Evolutionary conservation across 2,797 vertebrate species (phyloP), one percentile per base, ranked within the genome.

Genomic region (Lemur catta): DNA sequence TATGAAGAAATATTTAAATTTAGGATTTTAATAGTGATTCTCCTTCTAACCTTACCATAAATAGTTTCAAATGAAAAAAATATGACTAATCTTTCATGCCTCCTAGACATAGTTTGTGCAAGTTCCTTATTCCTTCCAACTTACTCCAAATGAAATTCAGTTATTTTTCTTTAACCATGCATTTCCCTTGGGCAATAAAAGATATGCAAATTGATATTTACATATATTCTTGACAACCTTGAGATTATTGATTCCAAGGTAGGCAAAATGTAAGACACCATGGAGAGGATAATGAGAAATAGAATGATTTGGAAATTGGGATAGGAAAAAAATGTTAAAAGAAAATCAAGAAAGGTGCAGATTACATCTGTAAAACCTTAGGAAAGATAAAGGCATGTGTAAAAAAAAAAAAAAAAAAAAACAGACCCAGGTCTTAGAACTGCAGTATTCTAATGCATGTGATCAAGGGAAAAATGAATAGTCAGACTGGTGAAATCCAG

Each of bases 91-190:
- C 30, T 65, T 59, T 69, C 33, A 38, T 38, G 20, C 4, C 76
- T 80, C 7, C 12, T 84, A 87, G 35, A 61, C n/a, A 12, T 84
- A 35, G 6, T 84, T 80, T 81, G 10, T 89, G 12, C 7, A 86
- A 71, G 7, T 74, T 63, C n/a, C 57, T 84, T 82, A 55, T 75
- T 89, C 55, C 10, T 89, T 89, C n/a, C 57, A 91, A 80, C 1
- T 50, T 91, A 63, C 3, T 93, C 30, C 41, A 85, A 88, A 94
- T 93, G 79, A 26, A 94, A 41, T 81, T 72, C 63, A 69, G 30
- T 80, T 88, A 30, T 57, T 92, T 93, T 94, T 67, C 41, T 86
- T 50, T 38, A 94, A 91, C 24, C 63, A 46, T 89, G 41, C 69
- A 35, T 86, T 91, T 38, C 17, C 38, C 12, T 71, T 82, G 22